A percentile compares a stretch with the other conserved stretches of the same genome.
These are phyloP conservation scores for Emmelina monodactyla DNA, from an alignment of 2,888 invertebrate genomes.

Conservation along the genomic window DNA sequence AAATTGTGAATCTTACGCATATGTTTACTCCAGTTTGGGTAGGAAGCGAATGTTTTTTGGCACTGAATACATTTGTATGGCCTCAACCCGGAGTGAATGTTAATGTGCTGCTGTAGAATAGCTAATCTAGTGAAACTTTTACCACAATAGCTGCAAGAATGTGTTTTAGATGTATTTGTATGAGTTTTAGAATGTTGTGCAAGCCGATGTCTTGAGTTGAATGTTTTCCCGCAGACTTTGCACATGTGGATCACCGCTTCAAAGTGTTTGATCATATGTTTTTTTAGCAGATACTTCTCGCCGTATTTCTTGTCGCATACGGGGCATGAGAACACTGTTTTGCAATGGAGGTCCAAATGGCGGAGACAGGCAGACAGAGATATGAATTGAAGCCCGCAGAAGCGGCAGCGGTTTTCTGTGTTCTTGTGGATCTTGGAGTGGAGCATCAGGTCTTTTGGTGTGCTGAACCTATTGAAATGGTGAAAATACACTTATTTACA, in stretches of 20 bases:
- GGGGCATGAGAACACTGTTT: constrained; percentile 53
- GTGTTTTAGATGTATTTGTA: constrained; percentile 39
- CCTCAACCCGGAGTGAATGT: constrained; percentile 62
- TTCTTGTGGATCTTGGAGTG: constrained; percentile 32
- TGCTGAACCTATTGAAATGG: constrained; percentile 28
- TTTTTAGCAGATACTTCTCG: constrained; percentile 42
- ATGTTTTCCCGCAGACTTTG: constrained; percentile 64
- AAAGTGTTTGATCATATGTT: constrained; percentile 42
- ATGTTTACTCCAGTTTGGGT: constrained; percentile 68
- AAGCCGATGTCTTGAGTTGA: constrained; percentile 44
- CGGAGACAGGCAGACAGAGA: constrained; percentile 28
- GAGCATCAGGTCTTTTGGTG: constrained; percentile 30
- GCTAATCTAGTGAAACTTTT: constrained; percentile 39
- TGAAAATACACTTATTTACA: not conserved
- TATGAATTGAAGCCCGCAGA: constrained; percentile 40
- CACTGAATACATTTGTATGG: constrained; percentile 66
- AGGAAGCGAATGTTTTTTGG: constrained; percentile 60
- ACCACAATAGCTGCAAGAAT: constrained; percentile 59
- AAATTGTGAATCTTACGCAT: constrained; percentile 37
- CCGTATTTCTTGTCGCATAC: constrained; percentile 63
- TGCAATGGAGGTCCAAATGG: constrained; percentile 39
- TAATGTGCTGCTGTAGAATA: constrained; percentile 57
- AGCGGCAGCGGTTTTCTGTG: constrained; percentile 31
- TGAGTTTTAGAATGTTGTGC: constrained; percentile 38
- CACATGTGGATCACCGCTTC: constrained; percentile 53